These are phyloP conservation scores for Centropristis striata DNA, from an alignment of 2,113 vertebrate species.

Conservation along the genomic window DNA sequence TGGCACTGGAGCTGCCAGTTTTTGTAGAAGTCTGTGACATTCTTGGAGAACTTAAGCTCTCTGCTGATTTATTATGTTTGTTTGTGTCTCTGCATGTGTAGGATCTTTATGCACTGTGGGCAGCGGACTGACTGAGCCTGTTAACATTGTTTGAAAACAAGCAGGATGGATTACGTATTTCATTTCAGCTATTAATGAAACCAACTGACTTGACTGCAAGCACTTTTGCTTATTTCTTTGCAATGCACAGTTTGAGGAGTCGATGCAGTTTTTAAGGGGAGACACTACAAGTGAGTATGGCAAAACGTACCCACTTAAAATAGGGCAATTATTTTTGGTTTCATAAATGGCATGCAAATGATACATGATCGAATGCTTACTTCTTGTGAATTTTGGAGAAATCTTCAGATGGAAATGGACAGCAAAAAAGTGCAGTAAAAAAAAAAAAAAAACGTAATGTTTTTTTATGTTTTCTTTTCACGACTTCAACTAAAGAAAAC, in stretches of 20 bases:
- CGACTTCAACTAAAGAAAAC: no score
- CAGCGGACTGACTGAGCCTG: conserved; percentile 48
- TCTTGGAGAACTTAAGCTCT: conserved; percentile 11
- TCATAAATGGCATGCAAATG: no score
- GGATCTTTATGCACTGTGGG: conserved; percentile 18
- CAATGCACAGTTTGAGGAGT: neutral
- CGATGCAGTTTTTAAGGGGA: neutral
- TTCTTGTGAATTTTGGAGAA: no score
- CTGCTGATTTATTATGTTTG: conserved; percentile 41
- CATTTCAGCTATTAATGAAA: neutral
- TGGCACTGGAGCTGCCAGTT: conserved; percentile 31
- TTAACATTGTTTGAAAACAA: conserved; percentile 60
- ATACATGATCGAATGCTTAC: no score
- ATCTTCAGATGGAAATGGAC: no score
- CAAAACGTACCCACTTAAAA: no score
- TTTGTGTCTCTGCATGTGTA: conserved; percentile 17
- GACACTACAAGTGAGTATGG: no score
- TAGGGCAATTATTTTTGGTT: no score
- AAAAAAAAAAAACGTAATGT: no score
- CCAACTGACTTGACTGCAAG: neutral
- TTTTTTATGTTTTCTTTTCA: no score
- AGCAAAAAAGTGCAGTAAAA: no score
- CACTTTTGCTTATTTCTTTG: neutral
- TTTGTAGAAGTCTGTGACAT: conserved; percentile 39
- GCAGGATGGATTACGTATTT: conserved; percentile 33